These are phyloP conservation scores for Vanessa tameamea DNA, from an alignment of 1,140 invertebrate genomes.

Conservation along the genomic window DNA sequence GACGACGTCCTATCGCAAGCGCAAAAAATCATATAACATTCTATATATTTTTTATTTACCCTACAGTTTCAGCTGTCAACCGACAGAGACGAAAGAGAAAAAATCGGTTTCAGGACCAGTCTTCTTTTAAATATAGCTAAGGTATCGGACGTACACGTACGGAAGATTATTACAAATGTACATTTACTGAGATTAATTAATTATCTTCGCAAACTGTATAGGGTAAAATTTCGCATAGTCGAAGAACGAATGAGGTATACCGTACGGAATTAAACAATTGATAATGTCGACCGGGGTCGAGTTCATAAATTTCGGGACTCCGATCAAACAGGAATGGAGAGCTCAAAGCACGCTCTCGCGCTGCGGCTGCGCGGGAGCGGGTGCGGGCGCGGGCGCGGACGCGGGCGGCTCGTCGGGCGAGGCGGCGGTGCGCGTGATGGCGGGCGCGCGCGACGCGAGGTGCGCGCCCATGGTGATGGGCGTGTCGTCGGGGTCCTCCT, in stretches of 20 bases:
- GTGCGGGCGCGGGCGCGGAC: constrained; percentile 29
- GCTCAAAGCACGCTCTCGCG: too few relatives aligned
- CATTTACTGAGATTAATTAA: too few relatives aligned
- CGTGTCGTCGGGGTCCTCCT: constrained; percentile 84
- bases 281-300: too few relatives aligned
- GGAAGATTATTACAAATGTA: too few relatives aligned
- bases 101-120: not conserved
- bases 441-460: constrained; percentile 72
- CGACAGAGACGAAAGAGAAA: not conserved
- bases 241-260: too few relatives aligned
- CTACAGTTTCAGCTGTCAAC: not conserved
- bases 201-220: too few relatives aligned
- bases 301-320: too few relatives aligned
- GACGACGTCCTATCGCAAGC: not conserved
- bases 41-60: not conserved
- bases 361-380: not conserved
- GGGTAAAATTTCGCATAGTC: too few relatives aligned
- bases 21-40: not conserved
- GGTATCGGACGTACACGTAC: too few relatives aligned
- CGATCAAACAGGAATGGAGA: too few relatives aligned
- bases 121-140: not conserved
- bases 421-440: constrained; percentile 78
- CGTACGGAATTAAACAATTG: too few relatives aligned
- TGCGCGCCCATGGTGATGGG: constrained; percentile 83
- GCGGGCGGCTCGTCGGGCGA: constrained; percentile 67